Evolutionary conservation across 2,797 vertebrate species (phyloP).

Genomic region (Gephyroberyx darwinii): DNA sequence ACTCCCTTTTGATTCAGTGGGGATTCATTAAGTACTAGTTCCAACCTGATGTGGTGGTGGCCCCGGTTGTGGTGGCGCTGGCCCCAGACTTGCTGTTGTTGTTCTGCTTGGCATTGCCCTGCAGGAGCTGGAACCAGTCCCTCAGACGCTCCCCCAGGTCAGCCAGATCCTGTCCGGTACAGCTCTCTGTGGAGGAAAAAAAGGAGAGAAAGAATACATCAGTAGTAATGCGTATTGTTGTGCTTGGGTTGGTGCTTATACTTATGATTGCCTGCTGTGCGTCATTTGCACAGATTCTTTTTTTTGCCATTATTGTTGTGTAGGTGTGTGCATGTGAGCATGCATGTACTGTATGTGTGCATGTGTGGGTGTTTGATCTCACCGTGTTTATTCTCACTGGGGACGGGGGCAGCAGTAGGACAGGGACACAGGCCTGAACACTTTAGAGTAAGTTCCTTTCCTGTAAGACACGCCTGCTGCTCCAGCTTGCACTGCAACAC

Average conservation of each 20-base stretch:
- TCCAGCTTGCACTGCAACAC: slow-evolving; percentile 93
- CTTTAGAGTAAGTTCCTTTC: slow-evolving; percentile 89
- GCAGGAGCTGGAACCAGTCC: slow-evolving; percentile 98
- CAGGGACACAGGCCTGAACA: slow-evolving; percentile 94
- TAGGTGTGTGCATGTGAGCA: neutral
- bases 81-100: slow-evolving; percentile 80
- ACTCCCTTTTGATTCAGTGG: slow-evolving; percentile 7
- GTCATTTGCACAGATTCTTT: neutral
- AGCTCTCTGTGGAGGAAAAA: slow-evolving; percentile 81
- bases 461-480: slow-evolving; percentile 94
- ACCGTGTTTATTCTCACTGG: slow-evolving; percentile 86
- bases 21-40: slow-evolving; percentile 26
- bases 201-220: slow-evolving; percentile 12
- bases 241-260: neutral
- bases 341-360: neutral
- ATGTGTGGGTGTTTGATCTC: slow-evolving; percentile 40
- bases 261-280: neutral
- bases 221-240: slow-evolving; percentile 23
- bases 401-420: slow-evolving; percentile 78
- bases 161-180: slow-evolving; percentile 95
- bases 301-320: neutral
- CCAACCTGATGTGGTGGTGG: slow-evolving; percentile 74
- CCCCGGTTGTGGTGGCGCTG: slow-evolving; percentile 66
- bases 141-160: slow-evolving; percentile 95
- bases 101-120: slow-evolving; percentile 96